phyloP scores from a whole-genome alignment of 2,113 vertebrate species.

The Thinocorus orbignyianus region DNA sequence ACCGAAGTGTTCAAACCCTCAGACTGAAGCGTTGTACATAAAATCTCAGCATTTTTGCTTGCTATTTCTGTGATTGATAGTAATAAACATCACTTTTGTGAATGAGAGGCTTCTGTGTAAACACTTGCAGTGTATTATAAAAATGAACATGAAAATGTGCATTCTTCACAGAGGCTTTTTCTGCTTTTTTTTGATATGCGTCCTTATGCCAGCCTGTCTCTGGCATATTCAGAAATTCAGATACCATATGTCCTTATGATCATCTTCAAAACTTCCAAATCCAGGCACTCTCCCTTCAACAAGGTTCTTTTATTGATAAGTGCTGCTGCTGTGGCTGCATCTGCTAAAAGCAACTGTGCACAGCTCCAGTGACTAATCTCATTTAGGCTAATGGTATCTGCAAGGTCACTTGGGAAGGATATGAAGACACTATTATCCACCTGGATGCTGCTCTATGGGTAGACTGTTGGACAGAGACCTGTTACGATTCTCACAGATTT shows the following conservation, averaged over 20 bases:
- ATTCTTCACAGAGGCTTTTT: conserved; percentile 26
- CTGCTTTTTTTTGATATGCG: background rate
- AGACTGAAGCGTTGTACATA: conserved; percentile 47
- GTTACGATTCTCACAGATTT: background rate
- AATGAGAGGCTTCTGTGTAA: conserved; percentile 56
- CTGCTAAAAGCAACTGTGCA: conserved; percentile 10
- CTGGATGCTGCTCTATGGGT: background rate
- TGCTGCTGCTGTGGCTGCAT: conserved; percentile 47
- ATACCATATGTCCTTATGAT: conserved; percentile 53
- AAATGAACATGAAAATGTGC: conserved; percentile 21
- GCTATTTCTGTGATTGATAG: conserved; percentile 47
- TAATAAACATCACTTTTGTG: conserved; percentile 23
- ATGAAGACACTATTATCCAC: background rate
- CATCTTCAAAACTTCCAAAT: conserved; percentile 29
- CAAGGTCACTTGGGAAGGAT: conserved; percentile 40
- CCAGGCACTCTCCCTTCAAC: background rate
- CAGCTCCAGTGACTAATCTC: conserved; percentile 25
- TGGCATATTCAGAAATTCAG: conserved; percentile 45
- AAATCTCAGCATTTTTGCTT: conserved; percentile 55
- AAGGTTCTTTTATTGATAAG: conserved; percentile 18
- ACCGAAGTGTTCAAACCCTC: conserved; percentile 40
- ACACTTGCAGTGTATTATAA: conserved; percentile 45
- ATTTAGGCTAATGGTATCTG: conserved; percentile 2
- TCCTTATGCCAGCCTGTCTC: conserved; percentile 48
- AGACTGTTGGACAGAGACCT: background rate